Base-by-base conservation (phyloP, 2,888 invertebrate species). In the Pristionchus mayeri region DNA sequence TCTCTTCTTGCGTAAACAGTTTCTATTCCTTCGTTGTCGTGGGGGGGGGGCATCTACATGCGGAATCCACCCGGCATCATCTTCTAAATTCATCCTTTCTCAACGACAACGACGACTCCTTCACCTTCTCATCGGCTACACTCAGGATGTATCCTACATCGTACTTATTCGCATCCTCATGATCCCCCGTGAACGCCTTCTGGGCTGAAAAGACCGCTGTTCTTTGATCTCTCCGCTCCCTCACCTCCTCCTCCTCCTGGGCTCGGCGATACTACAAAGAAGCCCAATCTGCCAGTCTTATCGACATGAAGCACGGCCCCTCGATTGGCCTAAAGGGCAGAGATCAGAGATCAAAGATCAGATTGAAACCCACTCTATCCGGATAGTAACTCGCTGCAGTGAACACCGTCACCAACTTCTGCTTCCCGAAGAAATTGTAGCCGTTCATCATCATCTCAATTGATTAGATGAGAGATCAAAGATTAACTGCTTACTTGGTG, bases 371-470 rank as follows among this genome's bases (percentile, higher is more conserved):
- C 54, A 54, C 54, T 54, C n/a, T 75, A n/a, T 75, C 75, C 44
- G 75, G 75, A n/a, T 75, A 75, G 44, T 75, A 75, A 40, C 40
- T 13, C 11, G 75, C 40, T 13, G 75, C 75, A 2, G 75, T 75
- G 75, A 75, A 75, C 24, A 75, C 27, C 16, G 75, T 75, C 40
- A 75, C 75, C 9, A 75, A n/a, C 9, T 21, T 4, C 44, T 44
- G 7, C 3, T 75, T n/a, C 11, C 18, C 34, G 30, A 71, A 71
- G 75, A 75, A 75, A 21, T 75, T 75, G 75, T 27, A 75, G 21
- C 75, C 75, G 27, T 75, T 75, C 75, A 75, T 75, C 75, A 75
- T 75, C 75, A 75, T 75, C 75, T 75, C 3, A 54, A 44, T 44
- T 9, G 6, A 44, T 44, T 13, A 9, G 44, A 44, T 44, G 44